Evolutionary conservation across 1,140 invertebrate genomes (phyloP).

Genomic region (Drosophila varians): DNA sequence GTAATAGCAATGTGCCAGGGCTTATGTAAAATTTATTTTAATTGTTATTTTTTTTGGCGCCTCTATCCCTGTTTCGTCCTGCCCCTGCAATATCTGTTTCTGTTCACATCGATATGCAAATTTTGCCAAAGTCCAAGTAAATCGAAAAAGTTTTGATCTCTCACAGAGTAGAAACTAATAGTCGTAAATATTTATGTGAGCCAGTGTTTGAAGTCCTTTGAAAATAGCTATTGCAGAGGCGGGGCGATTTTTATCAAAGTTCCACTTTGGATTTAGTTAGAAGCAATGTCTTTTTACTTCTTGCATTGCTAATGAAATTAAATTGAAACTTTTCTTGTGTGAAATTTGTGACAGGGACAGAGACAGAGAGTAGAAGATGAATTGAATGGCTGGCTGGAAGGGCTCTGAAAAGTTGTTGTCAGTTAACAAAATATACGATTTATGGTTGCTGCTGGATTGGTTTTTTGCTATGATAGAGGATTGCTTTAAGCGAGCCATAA

Average conservation of each 20-base stretch:
- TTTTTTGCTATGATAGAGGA: not conserved
- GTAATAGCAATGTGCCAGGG: conserved; percentile 46
- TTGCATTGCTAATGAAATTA: conserved; percentile 71
- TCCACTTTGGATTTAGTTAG: conserved; percentile 26
- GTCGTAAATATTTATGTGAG: conserved; percentile 77
- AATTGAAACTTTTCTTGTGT: conserved; percentile 57
- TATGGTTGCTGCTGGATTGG: not conserved
- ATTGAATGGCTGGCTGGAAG: conserved; percentile 19
- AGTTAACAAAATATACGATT: not conserved
- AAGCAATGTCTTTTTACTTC: conserved; percentile 4
- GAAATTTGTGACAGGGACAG: conserved; percentile 13
- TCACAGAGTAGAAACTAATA: conserved; percentile 63
- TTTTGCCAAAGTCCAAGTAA: conserved; percentile 39
- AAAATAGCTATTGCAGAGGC: conserved; percentile 33
- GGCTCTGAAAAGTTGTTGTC: conserved; percentile 4
- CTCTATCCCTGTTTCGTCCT: not conserved
- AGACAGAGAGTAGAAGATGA: conserved; percentile 5
- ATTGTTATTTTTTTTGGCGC: conserved; percentile 50
- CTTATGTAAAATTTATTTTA: conserved; percentile 72
- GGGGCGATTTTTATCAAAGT: conserved; percentile 65
- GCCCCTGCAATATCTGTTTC: not conserved
- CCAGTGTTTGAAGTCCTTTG: conserved; percentile 50
- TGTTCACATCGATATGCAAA: conserved; percentile 71
- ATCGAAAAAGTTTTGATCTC: conserved; percentile 74
- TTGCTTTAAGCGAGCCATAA: not conserved